These are phyloP conservation scores for Xyrichtys novacula DNA, from an alignment of 2,797 vertebrate species.

Conservation along the genomic window DNA sequence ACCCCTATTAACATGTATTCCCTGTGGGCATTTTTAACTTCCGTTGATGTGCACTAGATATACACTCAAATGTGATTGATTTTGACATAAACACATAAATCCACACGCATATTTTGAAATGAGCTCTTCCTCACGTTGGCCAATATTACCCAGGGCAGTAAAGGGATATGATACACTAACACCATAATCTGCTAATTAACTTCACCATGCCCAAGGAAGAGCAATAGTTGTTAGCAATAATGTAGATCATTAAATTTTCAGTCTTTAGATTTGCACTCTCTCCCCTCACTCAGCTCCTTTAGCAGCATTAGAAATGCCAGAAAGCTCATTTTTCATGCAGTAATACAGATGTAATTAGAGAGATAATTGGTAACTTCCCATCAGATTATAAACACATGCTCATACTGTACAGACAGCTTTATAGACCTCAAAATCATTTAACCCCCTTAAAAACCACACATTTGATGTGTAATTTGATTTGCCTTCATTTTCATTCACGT, in stretches of 20 bases:
- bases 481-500: constrained; percentile 30
- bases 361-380: constrained; percentile 77
- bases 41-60: constrained; percentile 41
- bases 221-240: constrained; percentile 67
- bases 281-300: constrained; percentile 56
- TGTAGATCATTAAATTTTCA: constrained; percentile 67
- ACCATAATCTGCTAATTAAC: constrained; percentile 75
- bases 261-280: constrained; percentile 52
- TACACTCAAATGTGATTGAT: constrained; percentile 38
- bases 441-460: constrained; percentile 20
- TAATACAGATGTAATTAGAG: constrained; percentile 77
- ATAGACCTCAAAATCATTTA: constrained; percentile 44
- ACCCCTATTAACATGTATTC: constrained; percentile 58
- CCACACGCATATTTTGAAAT: constrained; percentile 36
- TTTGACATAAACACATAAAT: constrained; percentile 49
- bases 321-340: constrained; percentile 78
- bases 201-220: constrained; percentile 62
- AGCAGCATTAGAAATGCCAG: constrained; percentile 64
- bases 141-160: constrained; percentile 45
- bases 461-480: constrained; percentile 55
- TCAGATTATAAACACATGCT: constrained; percentile 68
- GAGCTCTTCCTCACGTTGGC: constrained; percentile 28
- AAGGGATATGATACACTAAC: constrained; percentile 59
- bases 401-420: constrained; percentile 36
- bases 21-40: constrained; percentile 62